Percentiles rank a stretch among this genome's conserved stretches.
These are phyloP conservation scores for Sebastes nivosus DNA, from an alignment of 2,797 vertebrate genomes.

Conservation along the genomic window DNA sequence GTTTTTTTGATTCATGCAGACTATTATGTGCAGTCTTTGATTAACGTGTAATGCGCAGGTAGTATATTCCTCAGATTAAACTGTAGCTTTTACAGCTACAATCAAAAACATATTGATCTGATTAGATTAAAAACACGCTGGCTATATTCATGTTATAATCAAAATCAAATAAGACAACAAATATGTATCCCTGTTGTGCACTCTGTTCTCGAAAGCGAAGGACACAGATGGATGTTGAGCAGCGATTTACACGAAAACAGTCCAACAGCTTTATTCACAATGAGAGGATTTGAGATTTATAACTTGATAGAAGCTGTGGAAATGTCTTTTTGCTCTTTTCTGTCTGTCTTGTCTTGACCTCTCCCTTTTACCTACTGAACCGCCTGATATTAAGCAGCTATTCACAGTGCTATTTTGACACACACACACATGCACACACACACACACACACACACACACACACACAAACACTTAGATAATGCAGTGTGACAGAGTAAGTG, in stretches of 20 bases:
- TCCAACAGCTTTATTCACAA: conserved; percentile 14
- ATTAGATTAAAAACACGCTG: background rate
- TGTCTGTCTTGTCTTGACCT: background rate
- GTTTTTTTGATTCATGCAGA: background rate
- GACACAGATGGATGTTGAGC: background rate
- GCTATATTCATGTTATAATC: background rate
- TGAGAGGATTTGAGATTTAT: background rate
- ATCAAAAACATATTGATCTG: background rate
- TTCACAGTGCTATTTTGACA: conserved; percentile 16
- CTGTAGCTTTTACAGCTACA: background rate
- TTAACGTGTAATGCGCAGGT: background rate
- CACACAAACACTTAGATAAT: conserved; percentile 6
- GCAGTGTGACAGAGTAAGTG: conserved; percentile 36
- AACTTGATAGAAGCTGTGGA: background rate
- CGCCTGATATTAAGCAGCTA: background rate
- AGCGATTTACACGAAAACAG: background rate
- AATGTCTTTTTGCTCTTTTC: background rate
- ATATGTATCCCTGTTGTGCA: background rate
- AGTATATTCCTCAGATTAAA: background rate
- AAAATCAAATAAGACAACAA: background rate
- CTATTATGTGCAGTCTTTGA: background rate
- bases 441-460: background rate
- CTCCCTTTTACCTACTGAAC: conserved; percentile 6
- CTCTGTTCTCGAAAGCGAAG: conserved; percentile 1
- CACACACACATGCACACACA: background rate